phyloP scores from a whole-genome alignment of 2,113 vertebrate genomes.

The Zosterops lateralis region DNA sequence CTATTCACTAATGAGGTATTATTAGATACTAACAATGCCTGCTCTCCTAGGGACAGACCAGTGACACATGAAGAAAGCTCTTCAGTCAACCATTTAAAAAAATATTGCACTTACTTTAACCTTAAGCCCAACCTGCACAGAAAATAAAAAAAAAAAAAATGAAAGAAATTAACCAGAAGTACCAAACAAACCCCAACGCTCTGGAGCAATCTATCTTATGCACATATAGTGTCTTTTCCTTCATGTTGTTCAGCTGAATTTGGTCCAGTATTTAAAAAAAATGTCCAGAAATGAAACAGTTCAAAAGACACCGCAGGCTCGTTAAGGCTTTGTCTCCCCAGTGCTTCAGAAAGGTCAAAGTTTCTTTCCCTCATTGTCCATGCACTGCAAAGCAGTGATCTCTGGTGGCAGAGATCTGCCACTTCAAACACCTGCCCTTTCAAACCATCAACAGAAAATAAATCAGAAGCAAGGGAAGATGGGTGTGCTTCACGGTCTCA shows the following conservation, averaged over 20 bases:
- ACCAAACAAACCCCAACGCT: background rate
- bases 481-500: constrained; percentile 61
- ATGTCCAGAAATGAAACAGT: constrained; percentile 71
- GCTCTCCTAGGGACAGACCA: constrained; percentile 52
- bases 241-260: constrained; percentile 49
- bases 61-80: constrained; percentile 54
- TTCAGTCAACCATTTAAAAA: constrained; percentile 60
- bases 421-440: constrained; percentile 41
- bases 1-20: constrained; percentile 68
- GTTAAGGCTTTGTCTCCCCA: constrained; percentile 85
- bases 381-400: constrained; percentile 59
- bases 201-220: constrained; percentile 8
- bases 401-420: constrained; percentile 37
- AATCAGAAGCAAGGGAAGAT: constrained; percentile 77
- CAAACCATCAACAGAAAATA: constrained; percentile 20
- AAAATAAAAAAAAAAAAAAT: background rate
- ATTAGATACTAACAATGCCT: constrained; percentile 61
- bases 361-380: constrained; percentile 35
- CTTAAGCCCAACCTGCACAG: constrained; percentile 68
- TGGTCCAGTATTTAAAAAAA: constrained; percentile 71
- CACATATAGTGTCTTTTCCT: constrained; percentile 49
- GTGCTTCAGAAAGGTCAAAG: constrained; percentile 67
- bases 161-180: background rate
- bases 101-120: constrained; percentile 70
- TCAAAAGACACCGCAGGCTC: constrained; percentile 79